Percentiles rank a stretch among this genome's conserved stretches.
phyloP scores from a whole-genome alignment of 2,888 invertebrate species.

The Portevinia maculata region DNA sequence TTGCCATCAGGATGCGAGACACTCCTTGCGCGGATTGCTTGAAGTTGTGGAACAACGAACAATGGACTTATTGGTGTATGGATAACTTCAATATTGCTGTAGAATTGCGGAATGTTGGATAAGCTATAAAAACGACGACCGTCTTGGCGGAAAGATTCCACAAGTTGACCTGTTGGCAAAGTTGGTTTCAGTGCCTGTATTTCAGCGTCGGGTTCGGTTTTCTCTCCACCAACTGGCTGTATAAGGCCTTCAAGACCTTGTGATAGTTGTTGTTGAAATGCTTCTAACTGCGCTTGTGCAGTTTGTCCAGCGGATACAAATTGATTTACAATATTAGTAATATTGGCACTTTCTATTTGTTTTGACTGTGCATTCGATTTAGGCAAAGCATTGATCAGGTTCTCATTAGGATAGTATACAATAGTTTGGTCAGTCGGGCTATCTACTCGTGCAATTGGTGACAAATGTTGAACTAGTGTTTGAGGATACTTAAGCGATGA shows the following conservation, averaged over 20 bases:
- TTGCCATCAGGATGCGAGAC: slow-evolving; percentile 58
- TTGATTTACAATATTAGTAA: slow-evolving; percentile 62
- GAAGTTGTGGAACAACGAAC: slow-evolving; percentile 74
- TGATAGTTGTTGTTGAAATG: slow-evolving; percentile 56
- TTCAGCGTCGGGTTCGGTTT: slow-evolving; percentile 41
- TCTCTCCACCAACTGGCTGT: slow-evolving; percentile 65
- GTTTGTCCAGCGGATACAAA: slow-evolving; percentile 59
- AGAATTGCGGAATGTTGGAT: slow-evolving; percentile 83
- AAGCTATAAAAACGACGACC: slow-evolving; percentile 48
- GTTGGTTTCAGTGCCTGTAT: slow-evolving; percentile 73
- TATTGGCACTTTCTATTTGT: slow-evolving; percentile 53
- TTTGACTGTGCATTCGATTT: slow-evolving; percentile 35
- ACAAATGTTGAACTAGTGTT: slow-evolving; percentile 78
- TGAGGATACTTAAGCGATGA: slow-evolving; percentile 78
- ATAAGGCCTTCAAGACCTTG: slow-evolving; percentile 61
- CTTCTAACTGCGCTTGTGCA: slow-evolving; percentile 53
- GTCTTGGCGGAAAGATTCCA: slow-evolving; percentile 84
- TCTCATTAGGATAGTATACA: slow-evolving; percentile 80
- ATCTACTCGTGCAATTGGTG: slow-evolving; percentile 80
- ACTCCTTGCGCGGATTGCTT: slow-evolving; percentile 74
- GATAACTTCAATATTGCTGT: slow-evolving; percentile 76
- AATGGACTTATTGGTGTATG: slow-evolving; percentile 74
- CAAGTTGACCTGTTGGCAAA: slow-evolving; percentile 82
- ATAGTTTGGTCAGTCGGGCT: slow-evolving; percentile 80
- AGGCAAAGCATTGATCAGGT: slow-evolving; percentile 65